Evolutionary conservation across 2,797 vertebrate genomes (phyloP).

Genomic region (Sebastes alutus): DNA sequence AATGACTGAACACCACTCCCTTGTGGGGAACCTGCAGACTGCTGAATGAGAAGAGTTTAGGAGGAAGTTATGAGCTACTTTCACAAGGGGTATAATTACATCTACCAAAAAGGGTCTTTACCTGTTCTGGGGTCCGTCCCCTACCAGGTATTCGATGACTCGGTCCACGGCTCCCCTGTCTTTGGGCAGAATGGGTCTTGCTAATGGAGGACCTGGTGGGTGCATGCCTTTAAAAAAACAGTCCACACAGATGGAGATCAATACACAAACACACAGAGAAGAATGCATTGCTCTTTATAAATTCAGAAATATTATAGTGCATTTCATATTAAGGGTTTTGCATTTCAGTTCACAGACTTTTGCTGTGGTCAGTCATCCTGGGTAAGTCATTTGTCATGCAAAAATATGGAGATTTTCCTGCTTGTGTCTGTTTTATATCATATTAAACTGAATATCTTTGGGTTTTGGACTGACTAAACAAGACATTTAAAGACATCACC

Average conservation of each 20-base stretch:
- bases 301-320: background rate
- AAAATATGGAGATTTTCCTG: background rate
- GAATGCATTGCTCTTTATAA: background rate
- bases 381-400: too few species aligned
- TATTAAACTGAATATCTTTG: background rate
- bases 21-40: background rate
- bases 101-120: constrained; percentile 42
- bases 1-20: background rate
- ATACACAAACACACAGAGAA: background rate
- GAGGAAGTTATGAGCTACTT: background rate
- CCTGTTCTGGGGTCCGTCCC: constrained; percentile 98
- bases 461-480: background rate
- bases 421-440: background rate
- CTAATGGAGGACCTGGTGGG: constrained; percentile 93
- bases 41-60: background rate
- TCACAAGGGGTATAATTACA: background rate
- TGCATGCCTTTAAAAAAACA: constrained; percentile 85
- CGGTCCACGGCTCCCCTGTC: constrained; percentile 92
- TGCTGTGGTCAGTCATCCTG: background rate
- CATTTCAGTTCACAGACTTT: background rate
- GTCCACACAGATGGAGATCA: background rate
- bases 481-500: background rate
- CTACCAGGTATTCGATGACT: constrained; percentile 96
- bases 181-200: constrained; percentile 92
- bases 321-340: background rate